phyloP scores from a whole-genome alignment of 2,888 invertebrate species.

The Holacanthella duospinosa region DNA sequence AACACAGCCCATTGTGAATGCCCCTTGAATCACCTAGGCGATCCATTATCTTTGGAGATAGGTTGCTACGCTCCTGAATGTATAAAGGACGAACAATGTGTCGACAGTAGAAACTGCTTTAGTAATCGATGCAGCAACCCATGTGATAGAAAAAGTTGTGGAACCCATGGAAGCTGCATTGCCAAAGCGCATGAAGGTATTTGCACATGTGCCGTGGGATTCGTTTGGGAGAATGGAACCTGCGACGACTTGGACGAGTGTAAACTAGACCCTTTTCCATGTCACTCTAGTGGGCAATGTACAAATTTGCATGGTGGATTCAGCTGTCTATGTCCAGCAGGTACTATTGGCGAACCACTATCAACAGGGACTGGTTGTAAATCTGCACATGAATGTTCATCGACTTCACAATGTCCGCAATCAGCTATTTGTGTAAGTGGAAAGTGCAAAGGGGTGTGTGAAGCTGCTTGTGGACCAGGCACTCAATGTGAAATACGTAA shows the following conservation, averaged over 20 bases:
- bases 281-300: background rate
- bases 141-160: slow-evolving; percentile 66
- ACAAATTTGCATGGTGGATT: background rate
- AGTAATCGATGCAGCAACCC: slow-evolving; percentile 48
- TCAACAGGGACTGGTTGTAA: background rate
- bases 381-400: slow-evolving; percentile 64
- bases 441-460: slow-evolving; percentile 64
- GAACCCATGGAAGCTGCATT: slow-evolving; percentile 62
- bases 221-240: slow-evolving; percentile 44
- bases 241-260: background rate
- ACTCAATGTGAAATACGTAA: slow-evolving; percentile 68
- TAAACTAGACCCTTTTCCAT: background rate
- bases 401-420: slow-evolving; percentile 66
- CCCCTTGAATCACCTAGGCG: slow-evolving; percentile 69
- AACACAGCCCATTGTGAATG: slow-evolving; percentile 58
- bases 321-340: background rate
- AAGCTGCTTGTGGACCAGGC: slow-evolving; percentile 53
- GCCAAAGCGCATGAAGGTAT: slow-evolving; percentile 58
- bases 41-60: slow-evolving; percentile 60
- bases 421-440: slow-evolving; percentile 59
- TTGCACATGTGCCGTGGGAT: slow-evolving; percentile 68
- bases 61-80: slow-evolving; percentile 88
- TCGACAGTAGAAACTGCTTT: slow-evolving; percentile 64
- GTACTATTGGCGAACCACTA: background rate
- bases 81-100: slow-evolving; percentile 62